phyloP scores from a whole-genome alignment of 2,797 vertebrate genomes.

The Hypotaenidia philippensis region DNA sequence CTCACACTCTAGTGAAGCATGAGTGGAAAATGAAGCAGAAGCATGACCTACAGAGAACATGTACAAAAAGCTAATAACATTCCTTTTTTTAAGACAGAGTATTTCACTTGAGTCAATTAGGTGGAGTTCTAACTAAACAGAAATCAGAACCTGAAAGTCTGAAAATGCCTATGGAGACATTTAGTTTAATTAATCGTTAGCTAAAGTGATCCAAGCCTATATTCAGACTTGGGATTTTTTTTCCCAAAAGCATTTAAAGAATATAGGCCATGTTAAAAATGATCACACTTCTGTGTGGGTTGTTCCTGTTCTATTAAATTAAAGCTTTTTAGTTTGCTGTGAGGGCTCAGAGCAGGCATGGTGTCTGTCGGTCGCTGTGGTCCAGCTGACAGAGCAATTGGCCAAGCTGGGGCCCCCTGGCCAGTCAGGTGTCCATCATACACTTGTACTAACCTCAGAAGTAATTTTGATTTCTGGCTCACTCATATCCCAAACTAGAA shows the following conservation, averaged over 20 bases:
- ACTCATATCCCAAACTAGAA: not conserved
- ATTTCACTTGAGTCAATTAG: not conserved
- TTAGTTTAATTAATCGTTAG: conserved; percentile 36
- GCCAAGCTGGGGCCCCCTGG: not conserved
- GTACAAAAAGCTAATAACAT: not conserved
- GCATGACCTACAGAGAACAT: not conserved
- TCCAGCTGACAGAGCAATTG: not conserved
- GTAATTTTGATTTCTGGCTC: not conserved
- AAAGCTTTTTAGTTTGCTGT: not conserved
- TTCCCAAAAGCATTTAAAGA: not conserved
- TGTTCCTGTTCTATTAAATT: not conserved
- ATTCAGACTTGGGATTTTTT: not conserved
- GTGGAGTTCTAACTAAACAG: conserved; percentile 18
- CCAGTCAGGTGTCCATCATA: not conserved
- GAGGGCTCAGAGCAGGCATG: not conserved
- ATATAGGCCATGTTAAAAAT: not conserved
- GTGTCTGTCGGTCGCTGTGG: not conserved
- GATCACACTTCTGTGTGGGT: not conserved
- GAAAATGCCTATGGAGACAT: not conserved
- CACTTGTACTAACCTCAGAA: not conserved
- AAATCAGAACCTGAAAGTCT: conserved; percentile 12
- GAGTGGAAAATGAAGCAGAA: not conserved
- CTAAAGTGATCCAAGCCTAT: not conserved
- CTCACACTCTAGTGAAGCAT: not conserved
- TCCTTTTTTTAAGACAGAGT: not conserved